Base-by-base conservation (phyloP, 2,888 invertebrate species). In the Drosophila conformis region DNA sequence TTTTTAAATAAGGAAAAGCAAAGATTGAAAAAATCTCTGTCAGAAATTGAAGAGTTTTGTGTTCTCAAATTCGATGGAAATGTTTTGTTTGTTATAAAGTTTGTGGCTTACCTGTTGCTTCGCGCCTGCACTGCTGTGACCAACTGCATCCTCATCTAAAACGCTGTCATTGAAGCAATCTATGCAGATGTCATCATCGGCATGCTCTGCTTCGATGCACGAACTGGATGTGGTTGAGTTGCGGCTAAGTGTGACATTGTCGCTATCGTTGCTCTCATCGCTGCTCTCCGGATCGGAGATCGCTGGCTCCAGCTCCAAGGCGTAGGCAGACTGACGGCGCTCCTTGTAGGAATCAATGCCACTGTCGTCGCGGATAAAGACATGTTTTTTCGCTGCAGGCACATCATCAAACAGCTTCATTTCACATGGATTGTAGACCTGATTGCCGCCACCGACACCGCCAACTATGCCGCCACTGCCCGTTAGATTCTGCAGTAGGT, bases 351-450 rank as follows among this genome's bases (percentile, higher is more conserved):
- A 56, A 4, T 82, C 81, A n/a, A 75, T 71, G 13, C 67, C 75
- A 11, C 64, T 76, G 59, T n/a, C 63, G 25, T 63, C 77, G 18
- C 79, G 81, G 35, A 78, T 76, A 5, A 83, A 80, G 1, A 76
- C 68, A 69, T 81, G 85, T 1, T 80, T 70, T n/a, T 79, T 79
- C n/a, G 64, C 60, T 71, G 87, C 65, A 78, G 90, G 70, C 82
- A 78, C 27, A 73, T 78, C 72, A 35, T 90, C 89, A 21, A 92
- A 68, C 13, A 93, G 54, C 60, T 91, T 92, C 36, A 92, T 79
- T 73, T 93, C 92, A 61, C 93, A 93, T 11, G 92, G 91, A 63
- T 85, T 91, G 65, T 92, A 92, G 5, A 92, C 91, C 29, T 81
- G 76, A 73, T 84, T 86, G 40, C 67, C 64, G 31, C 51, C 49